Percentiles rank a stretch among this genome's conserved stretches.
phyloP scores from a whole-genome alignment of 1,140 invertebrate species.

The Ericerus pela region DNA sequence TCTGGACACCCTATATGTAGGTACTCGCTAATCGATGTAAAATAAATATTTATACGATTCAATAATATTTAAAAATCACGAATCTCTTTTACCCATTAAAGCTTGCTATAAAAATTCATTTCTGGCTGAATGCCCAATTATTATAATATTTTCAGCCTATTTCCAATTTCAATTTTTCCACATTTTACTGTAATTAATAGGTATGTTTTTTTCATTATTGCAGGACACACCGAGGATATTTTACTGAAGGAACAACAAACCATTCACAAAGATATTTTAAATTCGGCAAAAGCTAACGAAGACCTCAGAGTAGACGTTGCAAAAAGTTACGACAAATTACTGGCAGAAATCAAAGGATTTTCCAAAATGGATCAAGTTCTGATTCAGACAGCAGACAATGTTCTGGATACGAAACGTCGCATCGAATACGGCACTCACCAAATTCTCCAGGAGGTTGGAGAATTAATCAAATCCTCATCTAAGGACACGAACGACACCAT shows the following conservation, averaged over 20 bases:
- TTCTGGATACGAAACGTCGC: slow-evolving; percentile 64
- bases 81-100: no score
- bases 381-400: slow-evolving; percentile 67
- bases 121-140: no score
- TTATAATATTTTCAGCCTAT: no score
- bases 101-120: no score
- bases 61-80: no score
- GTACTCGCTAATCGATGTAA: no score
- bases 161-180: no score
- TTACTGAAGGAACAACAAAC: not conserved
- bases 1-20: no score
- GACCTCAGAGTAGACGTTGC: slow-evolving; percentile 26
- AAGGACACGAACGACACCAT: slow-evolving; percentile 50
- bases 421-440: slow-evolving; percentile 73
- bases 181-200: no score
- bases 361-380: slow-evolving; percentile 63
- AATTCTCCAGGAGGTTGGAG: slow-evolving; percentile 62
- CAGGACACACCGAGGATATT: no score
- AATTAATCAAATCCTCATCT: slow-evolving; percentile 46
- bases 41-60: no score
- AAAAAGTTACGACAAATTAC: slow-evolving; percentile 28
- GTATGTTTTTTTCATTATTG: no score
- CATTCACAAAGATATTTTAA: not conserved
- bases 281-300: not conserved
- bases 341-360: slow-evolving; percentile 30